phyloP scores from a whole-genome alignment of 2,797 vertebrate species.

The Eulemur albifrons region DNA sequence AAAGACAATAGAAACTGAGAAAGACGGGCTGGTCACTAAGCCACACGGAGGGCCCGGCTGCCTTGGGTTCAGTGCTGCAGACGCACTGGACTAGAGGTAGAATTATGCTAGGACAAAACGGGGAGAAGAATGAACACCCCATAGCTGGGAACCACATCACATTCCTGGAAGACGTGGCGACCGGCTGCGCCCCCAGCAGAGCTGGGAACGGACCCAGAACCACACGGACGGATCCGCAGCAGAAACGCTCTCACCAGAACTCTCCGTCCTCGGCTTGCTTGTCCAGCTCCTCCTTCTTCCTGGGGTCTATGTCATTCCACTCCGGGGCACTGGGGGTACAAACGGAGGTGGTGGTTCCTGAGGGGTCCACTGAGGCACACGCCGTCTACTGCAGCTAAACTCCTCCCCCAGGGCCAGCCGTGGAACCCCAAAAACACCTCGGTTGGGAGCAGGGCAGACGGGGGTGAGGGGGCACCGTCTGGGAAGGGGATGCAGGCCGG shows the following conservation, averaged over 20 bases:
- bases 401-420: background rate
- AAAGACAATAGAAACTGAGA: background rate
- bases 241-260: slow-evolving; percentile 89
- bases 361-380: background rate
- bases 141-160: accelerated
- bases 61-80: too few relatives aligned
- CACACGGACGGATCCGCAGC: accelerated
- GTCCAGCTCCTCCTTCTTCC: slow-evolving; percentile 78
- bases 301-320: slow-evolving; percentile 88
- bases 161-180: background rate
- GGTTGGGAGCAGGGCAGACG: too few relatives aligned
- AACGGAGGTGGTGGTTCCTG: background rate
- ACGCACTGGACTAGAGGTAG: accelerated
- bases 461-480: too few relatives aligned
- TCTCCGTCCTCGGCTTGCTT: slow-evolving; percentile 91
- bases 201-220: background rate
- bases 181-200: background rate
- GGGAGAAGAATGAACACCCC: background rate
- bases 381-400: background rate
- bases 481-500: accelerated
- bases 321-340: slow-evolving; percentile 83
- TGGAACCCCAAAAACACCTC: background rate
- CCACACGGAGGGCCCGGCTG: background rate
- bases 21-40: background rate
- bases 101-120: too few relatives aligned